phyloP scores from a whole-genome alignment of 2,797 vertebrate species.

The Cynopterus sphinx region DNA sequence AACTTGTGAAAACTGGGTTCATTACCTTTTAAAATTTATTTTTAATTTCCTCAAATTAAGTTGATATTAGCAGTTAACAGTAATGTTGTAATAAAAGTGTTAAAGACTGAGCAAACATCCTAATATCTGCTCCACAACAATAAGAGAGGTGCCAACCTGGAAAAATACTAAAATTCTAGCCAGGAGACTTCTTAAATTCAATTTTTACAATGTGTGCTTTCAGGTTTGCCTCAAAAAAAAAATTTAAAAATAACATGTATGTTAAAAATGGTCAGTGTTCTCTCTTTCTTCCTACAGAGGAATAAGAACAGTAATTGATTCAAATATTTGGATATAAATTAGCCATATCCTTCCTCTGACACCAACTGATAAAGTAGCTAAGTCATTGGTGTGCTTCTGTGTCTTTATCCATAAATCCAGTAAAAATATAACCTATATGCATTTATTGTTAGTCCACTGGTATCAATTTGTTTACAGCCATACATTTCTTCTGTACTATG shows the following conservation, averaged over 20 bases:
- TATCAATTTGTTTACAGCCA: background rate
- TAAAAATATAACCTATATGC: background rate
- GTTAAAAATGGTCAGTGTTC: background rate
- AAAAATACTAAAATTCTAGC: conserved; percentile 21
- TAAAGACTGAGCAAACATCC: background rate
- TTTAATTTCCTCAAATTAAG: conserved; percentile 15
- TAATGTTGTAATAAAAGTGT: conserved; percentile 16
- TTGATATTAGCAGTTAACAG: background rate
- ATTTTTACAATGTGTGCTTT: background rate
- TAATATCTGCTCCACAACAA: background rate
- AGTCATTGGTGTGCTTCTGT: background rate
- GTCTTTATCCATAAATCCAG: background rate
- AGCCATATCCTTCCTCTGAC: background rate
- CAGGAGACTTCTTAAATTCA: background rate
- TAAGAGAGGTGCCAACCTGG: background rate
- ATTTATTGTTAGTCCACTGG: background rate
- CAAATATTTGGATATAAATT: background rate
- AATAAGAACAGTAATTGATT: background rate
- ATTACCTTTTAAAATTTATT: background rate
- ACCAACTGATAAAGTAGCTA: background rate
- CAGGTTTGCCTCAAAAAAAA: conserved; percentile 23
- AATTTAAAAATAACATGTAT: background rate
- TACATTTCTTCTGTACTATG: background rate
- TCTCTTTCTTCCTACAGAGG: background rate
- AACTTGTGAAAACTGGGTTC: background rate